phyloP scores from a whole-genome alignment of 2,113 vertebrate genomes.

The Arvicanthis niloticus region DNA sequence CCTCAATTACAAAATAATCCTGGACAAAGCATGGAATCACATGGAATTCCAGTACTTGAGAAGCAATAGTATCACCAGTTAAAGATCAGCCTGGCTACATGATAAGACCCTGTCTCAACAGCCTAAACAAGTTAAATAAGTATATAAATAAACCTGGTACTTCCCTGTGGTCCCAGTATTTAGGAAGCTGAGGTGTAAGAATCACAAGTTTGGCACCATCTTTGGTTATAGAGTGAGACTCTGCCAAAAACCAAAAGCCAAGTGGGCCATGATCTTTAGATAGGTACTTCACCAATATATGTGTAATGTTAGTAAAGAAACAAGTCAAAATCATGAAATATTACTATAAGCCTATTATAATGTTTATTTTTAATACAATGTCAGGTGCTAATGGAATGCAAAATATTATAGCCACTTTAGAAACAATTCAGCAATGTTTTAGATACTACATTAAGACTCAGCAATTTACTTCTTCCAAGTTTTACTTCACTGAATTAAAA shows the following conservation, averaged over 20 bases:
- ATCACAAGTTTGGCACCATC: background rate
- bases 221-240: background rate
- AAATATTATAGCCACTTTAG: background rate
- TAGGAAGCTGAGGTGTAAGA: background rate
- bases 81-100: background rate
- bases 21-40: background rate
- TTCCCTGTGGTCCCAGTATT: background rate
- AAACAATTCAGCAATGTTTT: conserved; percentile 9
- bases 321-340: background rate
- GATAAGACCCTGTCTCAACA: background rate
- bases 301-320: background rate
- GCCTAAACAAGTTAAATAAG: background rate
- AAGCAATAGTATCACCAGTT: background rate
- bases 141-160: background rate
- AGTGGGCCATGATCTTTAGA: background rate
- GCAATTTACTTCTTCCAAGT: background rate
- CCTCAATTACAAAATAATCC: background rate
- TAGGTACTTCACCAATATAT: background rate
- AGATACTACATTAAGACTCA: background rate
- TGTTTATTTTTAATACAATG: background rate
- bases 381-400: background rate
- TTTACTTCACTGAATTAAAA: background rate
- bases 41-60: background rate
- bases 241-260: background rate
- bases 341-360: background rate